Conservation (phyloP, 1,140 invertebrate genomes). For the Drosophila triauraria region DNA sequence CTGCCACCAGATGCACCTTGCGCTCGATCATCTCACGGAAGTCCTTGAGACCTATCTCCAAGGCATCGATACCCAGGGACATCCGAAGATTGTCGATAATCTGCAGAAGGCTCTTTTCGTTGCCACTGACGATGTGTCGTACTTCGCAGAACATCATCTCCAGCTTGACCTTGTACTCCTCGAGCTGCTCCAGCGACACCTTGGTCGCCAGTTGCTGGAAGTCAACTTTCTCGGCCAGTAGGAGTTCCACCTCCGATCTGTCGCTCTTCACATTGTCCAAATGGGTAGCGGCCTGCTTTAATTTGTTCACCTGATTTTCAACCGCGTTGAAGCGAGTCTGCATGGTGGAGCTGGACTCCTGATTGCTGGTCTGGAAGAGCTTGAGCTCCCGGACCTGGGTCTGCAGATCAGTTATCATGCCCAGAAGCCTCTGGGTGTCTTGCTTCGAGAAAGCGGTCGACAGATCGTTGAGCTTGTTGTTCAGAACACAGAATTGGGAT, state of each 20-base stretch:
- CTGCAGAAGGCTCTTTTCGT: conserved; percentile 88
- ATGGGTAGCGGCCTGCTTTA: conserved; percentile 55
- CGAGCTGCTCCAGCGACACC: conserved; percentile 90
- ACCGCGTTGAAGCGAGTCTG: conserved; percentile 18
- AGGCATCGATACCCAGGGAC: conserved; percentile 89
- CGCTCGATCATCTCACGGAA: conserved; percentile 89
- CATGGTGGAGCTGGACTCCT: conserved; percentile 39
- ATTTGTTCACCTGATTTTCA: conserved; percentile 9
- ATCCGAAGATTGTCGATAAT: conserved; percentile 88
- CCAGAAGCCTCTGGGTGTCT: conserved; percentile 59
- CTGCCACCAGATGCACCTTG: conserved; percentile 88
- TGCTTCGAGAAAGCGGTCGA: conserved; percentile 63
- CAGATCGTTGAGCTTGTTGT: conserved; percentile 74
- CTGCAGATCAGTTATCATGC: conserved; percentile 62
- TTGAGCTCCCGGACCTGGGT: conserved; percentile 51
- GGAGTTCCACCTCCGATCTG: conserved; percentile 88
- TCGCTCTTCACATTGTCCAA: conserved; percentile 86
- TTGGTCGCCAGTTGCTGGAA: conserved; percentile 88
- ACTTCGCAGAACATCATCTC: conserved; percentile 88
- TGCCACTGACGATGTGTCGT: conserved; percentile 87
- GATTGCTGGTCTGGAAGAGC: conserved; percentile 13
- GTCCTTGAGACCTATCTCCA: conserved; percentile 89
- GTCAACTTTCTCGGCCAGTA: conserved; percentile 90
- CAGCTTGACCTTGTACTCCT: conserved; percentile 88
- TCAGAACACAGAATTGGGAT: conserved; percentile 64